A percentile compares a stretch with the other conserved stretches of the same genome.
Conservation (phyloP, 2,797 vertebrate species). For the Silurus lanzhouensis region DNA sequence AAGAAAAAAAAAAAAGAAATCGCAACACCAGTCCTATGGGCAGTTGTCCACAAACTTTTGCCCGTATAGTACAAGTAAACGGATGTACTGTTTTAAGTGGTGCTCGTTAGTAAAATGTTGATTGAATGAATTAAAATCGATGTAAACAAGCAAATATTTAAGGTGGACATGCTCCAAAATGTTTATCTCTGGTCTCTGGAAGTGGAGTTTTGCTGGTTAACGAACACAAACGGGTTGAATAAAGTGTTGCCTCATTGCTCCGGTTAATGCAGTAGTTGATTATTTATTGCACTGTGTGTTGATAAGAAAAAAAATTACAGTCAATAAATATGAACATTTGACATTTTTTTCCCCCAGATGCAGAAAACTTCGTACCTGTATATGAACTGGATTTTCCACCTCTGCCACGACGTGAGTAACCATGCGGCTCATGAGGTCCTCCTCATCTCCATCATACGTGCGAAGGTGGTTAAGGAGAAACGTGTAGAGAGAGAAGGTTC, state of each 20-base stretch:
- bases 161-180: not conserved
- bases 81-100: no score
- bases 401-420: constrained; percentile 80
- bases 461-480: constrained; percentile 66
- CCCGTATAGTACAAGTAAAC: no score
- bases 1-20: no score
- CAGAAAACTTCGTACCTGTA: constrained; percentile 61
- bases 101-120: no score
- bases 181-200: not conserved
- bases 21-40: no score
- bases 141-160: no score
- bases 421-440: constrained; percentile 72
- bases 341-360: not conserved
- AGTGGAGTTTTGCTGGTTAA: not conserved
- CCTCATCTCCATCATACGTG: constrained; percentile 80
- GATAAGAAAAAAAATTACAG: no score
- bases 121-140: no score
- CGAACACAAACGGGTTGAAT: not conserved
- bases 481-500: no score
- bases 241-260: not conserved
- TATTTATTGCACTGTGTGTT: not conserved
- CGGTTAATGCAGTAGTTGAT: not conserved
- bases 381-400: constrained; percentile 69
- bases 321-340: no score
- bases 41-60: no score